A percentile compares a stretch with the other conserved stretches of the same genome.
Conservation (phyloP, 2,888 invertebrate species). For the Heliothis peltigera region DNA sequence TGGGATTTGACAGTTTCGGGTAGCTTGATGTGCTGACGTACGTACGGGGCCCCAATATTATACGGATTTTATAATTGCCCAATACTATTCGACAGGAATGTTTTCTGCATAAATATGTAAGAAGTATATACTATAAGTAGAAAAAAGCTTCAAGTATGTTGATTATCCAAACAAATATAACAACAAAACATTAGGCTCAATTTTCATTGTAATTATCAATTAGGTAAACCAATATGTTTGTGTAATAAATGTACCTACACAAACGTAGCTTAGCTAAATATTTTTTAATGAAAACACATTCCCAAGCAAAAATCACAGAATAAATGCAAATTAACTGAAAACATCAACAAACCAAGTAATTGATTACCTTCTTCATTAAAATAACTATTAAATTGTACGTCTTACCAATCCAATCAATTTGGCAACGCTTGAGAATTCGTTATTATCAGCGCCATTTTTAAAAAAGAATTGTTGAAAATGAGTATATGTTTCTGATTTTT, state of each 20-base stretch:
- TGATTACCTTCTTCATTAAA: constrained; percentile 52
- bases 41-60: no score
- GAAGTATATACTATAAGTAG: no score
- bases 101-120: no score
- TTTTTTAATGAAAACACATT: background rate
- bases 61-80: no score
- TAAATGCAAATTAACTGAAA: constrained; percentile 19
- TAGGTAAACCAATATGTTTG: background rate
- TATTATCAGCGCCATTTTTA: background rate
- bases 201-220: background rate
- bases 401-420: constrained; percentile 39
- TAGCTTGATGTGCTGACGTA: no score
- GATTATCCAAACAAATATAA: no score
- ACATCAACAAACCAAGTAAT: constrained; percentile 21
- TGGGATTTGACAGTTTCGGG: no score
- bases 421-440: constrained; percentile 16
- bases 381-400: constrained; percentile 22
- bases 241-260: background rate
- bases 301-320: constrained; percentile 12
- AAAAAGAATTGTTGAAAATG: constrained; percentile 25
- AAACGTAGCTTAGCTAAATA: background rate
- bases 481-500: background rate
- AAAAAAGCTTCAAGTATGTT: no score
- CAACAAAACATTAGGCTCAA: no score
- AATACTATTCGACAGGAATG: no score